A percentile compares a stretch with the other conserved stretches of the same genome.
Conservation (phyloP, 2,888 invertebrate species). For the Timema cristinae region DNA sequence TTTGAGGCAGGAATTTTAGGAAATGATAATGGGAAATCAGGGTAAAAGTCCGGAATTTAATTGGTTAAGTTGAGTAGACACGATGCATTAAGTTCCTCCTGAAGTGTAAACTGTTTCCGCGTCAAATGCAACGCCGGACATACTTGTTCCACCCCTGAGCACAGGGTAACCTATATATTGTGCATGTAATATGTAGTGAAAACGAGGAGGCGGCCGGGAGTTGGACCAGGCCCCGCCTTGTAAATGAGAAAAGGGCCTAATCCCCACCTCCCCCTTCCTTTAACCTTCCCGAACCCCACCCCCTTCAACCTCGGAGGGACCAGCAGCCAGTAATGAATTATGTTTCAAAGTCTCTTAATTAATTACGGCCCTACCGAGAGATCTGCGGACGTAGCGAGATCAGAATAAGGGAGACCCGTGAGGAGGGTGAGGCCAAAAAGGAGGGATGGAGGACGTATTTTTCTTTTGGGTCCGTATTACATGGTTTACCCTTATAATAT, state of each 20-base stretch:
- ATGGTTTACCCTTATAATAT: no score
- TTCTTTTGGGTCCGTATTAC: background rate
- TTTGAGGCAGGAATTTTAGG: no score
- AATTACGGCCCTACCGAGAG: conserved; percentile 23
- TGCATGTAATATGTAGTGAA: conserved; percentile 15
- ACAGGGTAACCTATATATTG: no score
- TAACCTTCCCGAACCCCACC: background rate
- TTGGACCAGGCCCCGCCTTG: conserved; percentile 11
- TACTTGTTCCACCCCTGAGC: no score
- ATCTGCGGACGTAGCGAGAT: no score
- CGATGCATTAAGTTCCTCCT: no score
- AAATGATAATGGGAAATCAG: no score
- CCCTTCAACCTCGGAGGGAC: background rate
- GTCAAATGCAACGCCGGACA: no score
- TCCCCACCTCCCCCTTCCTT: background rate
- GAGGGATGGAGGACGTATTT: background rate
- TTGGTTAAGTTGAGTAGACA: no score
- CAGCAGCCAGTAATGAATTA: conserved; percentile 27
- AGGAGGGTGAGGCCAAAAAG: background rate
- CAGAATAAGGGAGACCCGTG: background rate
- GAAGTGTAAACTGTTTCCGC: no score
- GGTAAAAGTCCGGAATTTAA: no score
- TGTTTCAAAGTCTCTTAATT: conserved; percentile 31
- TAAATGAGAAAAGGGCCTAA: conserved; percentile 10
- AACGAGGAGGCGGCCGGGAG: conserved; percentile 2